These are phyloP conservation scores for Pseudomyrmex sp. DNA, from an alignment of 1,140 invertebrate genomes.

Conservation along the genomic window DNA sequence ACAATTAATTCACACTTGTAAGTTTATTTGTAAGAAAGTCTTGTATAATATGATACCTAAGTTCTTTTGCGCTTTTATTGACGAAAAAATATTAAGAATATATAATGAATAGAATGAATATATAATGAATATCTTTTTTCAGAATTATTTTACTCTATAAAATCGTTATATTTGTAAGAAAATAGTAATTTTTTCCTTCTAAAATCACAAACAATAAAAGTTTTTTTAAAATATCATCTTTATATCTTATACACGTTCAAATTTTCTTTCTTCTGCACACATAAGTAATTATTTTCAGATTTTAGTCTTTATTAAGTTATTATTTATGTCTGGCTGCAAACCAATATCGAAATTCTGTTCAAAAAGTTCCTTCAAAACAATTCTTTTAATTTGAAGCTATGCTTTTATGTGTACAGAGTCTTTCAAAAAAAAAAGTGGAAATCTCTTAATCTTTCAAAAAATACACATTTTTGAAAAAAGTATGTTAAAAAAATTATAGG, in stretches of 20 bases:
- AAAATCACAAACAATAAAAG: background rate
- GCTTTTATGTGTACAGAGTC: no score
- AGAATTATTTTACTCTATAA: background rate
- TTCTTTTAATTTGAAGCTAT: slow-evolving; percentile 23
- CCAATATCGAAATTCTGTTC: slow-evolving; percentile 28
- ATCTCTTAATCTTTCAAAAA: no score
- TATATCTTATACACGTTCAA: background rate
- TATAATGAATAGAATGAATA: background rate
- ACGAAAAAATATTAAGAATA: slow-evolving; percentile 6
- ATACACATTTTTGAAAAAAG: no score
- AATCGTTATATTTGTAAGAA: background rate
- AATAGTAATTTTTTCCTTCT: background rate
- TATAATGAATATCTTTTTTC: no score
- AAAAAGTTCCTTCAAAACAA: slow-evolving; percentile 9
- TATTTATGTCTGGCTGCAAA: background rate
- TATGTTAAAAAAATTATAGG: no score
- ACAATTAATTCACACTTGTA: slow-evolving; percentile 30
- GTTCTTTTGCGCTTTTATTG: background rate
- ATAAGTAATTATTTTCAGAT: background rate
- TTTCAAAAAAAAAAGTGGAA: no score
- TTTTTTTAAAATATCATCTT: background rate
- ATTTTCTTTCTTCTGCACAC: no score
- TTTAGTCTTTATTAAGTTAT: background rate
- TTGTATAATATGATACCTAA: background rate
- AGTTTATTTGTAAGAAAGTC: background rate